Conservation (phyloP, 2,797 vertebrate genomes). For the Scleropages formosus region DNA sequence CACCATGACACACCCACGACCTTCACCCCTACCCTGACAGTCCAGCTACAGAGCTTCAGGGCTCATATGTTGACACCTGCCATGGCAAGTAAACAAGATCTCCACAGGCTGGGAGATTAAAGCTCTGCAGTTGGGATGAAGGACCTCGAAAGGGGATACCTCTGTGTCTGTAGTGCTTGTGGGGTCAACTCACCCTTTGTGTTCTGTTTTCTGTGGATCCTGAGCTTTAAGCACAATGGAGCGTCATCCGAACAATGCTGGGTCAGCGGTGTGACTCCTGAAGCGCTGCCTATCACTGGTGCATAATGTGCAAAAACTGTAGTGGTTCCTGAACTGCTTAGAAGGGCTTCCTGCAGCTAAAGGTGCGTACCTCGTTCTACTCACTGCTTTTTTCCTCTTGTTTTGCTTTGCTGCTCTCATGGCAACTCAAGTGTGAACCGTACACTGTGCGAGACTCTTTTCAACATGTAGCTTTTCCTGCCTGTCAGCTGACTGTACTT, state of each 20-base stretch:
- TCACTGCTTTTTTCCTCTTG: slow-evolving; percentile 23
- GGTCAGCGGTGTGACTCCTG: background rate
- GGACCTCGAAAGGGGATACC: background rate
- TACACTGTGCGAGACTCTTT: background rate
- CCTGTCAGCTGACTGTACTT: slow-evolving; percentile 33
- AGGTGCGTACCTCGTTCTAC: background rate
- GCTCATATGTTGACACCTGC: background rate
- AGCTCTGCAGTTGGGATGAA: background rate
- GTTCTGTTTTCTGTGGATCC: background rate
- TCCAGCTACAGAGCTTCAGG: background rate
- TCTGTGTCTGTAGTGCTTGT: background rate
- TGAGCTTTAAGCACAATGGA: background rate
- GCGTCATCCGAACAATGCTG: background rate
- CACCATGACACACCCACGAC: background rate
- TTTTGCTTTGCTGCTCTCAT: background rate
- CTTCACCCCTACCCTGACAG: background rate
- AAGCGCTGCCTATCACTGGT: background rate
- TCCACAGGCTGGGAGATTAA: background rate
- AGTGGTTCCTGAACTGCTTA: background rate
- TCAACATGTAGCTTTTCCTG: slow-evolving; percentile 25
- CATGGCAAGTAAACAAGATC: background rate
- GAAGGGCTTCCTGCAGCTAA: too few relatives aligned
- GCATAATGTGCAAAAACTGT: background rate
- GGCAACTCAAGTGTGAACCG: background rate
- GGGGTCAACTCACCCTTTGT: background rate